phyloP scores from a whole-genome alignment of 1,140 invertebrate genomes.

The Papilio polyxenes region DNA sequence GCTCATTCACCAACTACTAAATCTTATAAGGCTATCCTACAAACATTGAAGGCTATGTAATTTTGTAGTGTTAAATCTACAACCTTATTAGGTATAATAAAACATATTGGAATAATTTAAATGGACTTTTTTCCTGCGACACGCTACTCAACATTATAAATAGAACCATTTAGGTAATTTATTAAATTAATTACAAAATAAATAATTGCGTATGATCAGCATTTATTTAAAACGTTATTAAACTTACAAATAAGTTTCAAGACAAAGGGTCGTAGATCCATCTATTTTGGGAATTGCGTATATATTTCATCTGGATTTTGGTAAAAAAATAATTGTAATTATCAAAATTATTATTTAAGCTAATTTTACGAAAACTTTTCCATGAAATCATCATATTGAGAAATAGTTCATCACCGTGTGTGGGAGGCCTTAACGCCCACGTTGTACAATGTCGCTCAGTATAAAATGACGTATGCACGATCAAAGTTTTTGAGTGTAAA shows the following conservation, averaged over 20 bases:
- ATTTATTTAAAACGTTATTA: background rate
- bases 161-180: background rate
- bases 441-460: background rate
- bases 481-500: slow-evolving; percentile 24
- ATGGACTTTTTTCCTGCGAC: background rate
- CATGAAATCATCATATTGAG: background rate
- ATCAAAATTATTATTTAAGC: background rate
- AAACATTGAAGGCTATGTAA: background rate
- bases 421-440: slow-evolving; percentile 9
- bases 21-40: slow-evolving; percentile 18
- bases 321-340: background rate
- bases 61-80: background rate
- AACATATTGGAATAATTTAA: background rate
- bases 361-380: background rate
- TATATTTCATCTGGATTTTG: background rate
- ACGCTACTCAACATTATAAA: background rate
- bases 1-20: slow-evolving; percentile 1
- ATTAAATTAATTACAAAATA: background rate
- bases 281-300: background rate
- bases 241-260: background rate
- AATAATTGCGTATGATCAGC: background rate
- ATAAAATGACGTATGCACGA: slow-evolving; percentile 14
- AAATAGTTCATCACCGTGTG: background rate
- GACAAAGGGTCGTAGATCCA: background rate
- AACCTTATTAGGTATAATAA: background rate